Percentiles rank a stretch among this genome's conserved stretches.
These are phyloP conservation scores for Calliopum simillimum DNA, from an alignment of 2,888 invertebrate species.

Conservation along the genomic window DNA sequence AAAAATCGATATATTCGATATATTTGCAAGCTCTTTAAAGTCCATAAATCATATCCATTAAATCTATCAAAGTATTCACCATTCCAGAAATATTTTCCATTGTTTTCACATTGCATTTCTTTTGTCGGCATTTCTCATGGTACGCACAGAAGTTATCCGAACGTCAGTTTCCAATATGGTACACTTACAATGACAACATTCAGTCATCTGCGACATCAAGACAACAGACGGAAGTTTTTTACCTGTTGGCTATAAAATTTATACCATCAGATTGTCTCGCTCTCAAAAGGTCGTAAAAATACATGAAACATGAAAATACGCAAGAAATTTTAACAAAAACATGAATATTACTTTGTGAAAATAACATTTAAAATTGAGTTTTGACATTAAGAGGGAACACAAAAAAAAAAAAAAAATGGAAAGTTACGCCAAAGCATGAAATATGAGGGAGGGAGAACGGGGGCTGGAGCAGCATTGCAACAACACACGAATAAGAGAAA, in stretches of 20 bases:
- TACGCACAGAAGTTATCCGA: no score
- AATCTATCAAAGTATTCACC: no score
- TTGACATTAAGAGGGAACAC: conserved; percentile 1
- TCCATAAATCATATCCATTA: no score
- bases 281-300: conserved; percentile 50
- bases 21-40: no score
- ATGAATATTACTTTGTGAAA: conserved; percentile 34
- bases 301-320: conserved; percentile 48
- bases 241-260: conserved; percentile 63
- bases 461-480: no score
- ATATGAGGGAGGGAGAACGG: background rate
- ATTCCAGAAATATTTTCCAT: no score
- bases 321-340: background rate
- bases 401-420: conserved; percentile 24
- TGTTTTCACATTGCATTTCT: no score
- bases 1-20: no score
- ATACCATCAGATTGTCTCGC: conserved; percentile 55
- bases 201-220: background rate
- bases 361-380: conserved; percentile 37
- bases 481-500: background rate
- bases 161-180: no score
- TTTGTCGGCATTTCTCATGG: no score
- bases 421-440: background rate
- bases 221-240: conserved; percentile 53
- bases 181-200: no score